Percentiles rank a stretch among this genome's conserved stretches.
Conservation (phyloP, 2,797 vertebrate genomes). For the Oceanodroma leucorhoa region DNA sequence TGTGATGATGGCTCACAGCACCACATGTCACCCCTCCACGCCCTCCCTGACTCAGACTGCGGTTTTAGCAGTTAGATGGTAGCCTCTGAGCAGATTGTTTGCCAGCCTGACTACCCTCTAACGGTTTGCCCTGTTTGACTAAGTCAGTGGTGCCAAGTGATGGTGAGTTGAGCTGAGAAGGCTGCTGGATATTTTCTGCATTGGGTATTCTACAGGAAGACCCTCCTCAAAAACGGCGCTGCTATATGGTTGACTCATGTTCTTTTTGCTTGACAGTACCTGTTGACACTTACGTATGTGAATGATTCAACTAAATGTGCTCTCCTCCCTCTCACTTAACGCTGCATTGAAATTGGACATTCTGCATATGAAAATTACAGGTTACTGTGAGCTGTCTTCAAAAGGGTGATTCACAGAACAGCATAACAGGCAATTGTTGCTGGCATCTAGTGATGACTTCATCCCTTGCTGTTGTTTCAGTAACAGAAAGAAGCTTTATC, state of each 20-base stretch:
- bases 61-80: not conserved
- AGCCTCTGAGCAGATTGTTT: not conserved
- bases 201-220: not conserved
- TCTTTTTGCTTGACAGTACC: not conserved
- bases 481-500: slow-evolving; percentile 2
- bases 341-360: not conserved
- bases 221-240: not conserved
- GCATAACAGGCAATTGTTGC: slow-evolving; percentile 19
- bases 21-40: fast-evolving
- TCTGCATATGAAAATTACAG: slow-evolving; percentile 28
- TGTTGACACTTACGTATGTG: not conserved
- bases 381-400: not conserved
- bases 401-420: slow-evolving; percentile 40
- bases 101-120: not conserved
- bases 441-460: slow-evolving; percentile 40
- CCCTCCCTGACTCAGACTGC: not conserved
- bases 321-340: slow-evolving; percentile 19
- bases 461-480: slow-evolving; percentile 29
- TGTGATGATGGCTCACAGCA: not conserved
- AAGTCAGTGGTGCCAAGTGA: not conserved
- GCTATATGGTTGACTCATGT: not conserved
- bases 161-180: not conserved
- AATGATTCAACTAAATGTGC: slow-evolving; percentile 1
- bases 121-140: not conserved
- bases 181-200: not conserved